These are phyloP conservation scores for Orientallactaga sibirica DNA, from an alignment of 2,797 vertebrate genomes.

Conservation along the genomic window DNA sequence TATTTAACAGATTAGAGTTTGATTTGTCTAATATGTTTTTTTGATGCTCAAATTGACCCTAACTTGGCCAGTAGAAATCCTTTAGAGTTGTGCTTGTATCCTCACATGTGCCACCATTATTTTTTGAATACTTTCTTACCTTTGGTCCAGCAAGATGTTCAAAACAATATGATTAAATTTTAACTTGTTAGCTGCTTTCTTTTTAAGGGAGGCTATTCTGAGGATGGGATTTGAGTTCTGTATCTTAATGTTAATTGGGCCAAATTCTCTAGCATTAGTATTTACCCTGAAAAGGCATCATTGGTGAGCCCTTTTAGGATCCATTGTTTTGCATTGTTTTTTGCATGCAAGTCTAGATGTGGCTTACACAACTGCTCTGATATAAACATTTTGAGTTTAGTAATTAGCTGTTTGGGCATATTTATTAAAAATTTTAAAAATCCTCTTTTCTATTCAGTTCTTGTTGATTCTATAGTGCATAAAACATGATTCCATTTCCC, in stretches of 20 bases:
- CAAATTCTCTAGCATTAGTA: not conserved
- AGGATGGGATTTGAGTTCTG: not conserved
- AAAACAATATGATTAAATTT: slow-evolving; percentile 8
- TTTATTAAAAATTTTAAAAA: slow-evolving; percentile 17
- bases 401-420: not conserved
- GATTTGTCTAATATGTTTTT: not conserved
- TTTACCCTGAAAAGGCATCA: not conserved
- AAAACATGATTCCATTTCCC: not conserved
- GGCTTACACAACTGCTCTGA: not conserved
- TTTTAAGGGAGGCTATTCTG: not conserved
- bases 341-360: not conserved
- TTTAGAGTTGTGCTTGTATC: not conserved
- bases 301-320: not conserved
- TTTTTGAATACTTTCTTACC: not conserved
- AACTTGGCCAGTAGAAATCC: not conserved
- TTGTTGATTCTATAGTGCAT: not conserved
- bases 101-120: not conserved
- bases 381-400: slow-evolving; percentile 25
- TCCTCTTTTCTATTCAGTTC: not conserved
- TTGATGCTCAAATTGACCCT: not conserved
- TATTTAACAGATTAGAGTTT: not conserved
- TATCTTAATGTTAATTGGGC: not conserved
- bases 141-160: not conserved
- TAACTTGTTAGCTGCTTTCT: not conserved
- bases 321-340: not conserved